Evolutionary conservation across 2,113 vertebrate genomes (phyloP).

Genomic region (Gobius niger): DNA sequence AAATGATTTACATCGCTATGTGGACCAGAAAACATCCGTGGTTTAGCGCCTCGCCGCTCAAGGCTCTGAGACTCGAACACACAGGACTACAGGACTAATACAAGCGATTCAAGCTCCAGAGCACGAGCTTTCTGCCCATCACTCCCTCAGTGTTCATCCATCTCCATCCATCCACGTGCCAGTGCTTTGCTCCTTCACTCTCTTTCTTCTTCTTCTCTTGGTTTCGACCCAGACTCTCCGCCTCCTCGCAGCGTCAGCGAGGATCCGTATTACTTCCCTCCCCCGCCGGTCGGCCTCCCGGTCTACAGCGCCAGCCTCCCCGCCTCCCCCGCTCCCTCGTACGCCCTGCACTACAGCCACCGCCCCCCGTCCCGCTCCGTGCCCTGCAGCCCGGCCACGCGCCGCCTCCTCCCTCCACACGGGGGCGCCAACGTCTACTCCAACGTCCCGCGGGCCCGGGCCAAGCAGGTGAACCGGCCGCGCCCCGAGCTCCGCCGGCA

Average conservation of each 20-base stretch:
- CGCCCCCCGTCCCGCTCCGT: conserved; percentile 8
- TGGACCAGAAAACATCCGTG: too few relatives aligned
- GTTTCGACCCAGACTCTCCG: conserved; percentile 19
- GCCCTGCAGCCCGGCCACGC: conserved; percentile 39
- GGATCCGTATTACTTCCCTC: conserved; percentile 54
- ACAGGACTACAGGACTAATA: too few relatives aligned
- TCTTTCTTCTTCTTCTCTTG: not conserved
- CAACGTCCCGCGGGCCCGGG: not conserved
- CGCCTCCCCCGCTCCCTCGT: conserved; percentile 36
- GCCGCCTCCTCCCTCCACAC: conserved; percentile 2
- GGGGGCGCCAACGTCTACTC: not conserved
- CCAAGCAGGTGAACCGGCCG: not conserved
- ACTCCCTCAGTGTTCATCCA: not conserved
- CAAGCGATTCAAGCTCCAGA: too few relatives aligned
- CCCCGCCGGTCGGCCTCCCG: conserved; percentile 36
- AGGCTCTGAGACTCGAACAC: too few relatives aligned
- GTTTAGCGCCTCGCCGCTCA: too few relatives aligned
- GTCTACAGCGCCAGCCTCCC: conserved; percentile 55
- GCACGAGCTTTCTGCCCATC: too few relatives aligned
- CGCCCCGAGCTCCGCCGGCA: conserved; percentile 27
- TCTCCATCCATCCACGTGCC: not conserved
- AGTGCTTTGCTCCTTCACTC: not conserved
- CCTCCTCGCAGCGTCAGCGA: conserved; percentile 11
- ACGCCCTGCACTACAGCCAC: conserved; percentile 27
- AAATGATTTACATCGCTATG: too few relatives aligned